These are phyloP conservation scores for Paedocypris micromegethes DNA, from an alignment of 2,797 vertebrate genomes.

Conservation along the genomic window DNA sequence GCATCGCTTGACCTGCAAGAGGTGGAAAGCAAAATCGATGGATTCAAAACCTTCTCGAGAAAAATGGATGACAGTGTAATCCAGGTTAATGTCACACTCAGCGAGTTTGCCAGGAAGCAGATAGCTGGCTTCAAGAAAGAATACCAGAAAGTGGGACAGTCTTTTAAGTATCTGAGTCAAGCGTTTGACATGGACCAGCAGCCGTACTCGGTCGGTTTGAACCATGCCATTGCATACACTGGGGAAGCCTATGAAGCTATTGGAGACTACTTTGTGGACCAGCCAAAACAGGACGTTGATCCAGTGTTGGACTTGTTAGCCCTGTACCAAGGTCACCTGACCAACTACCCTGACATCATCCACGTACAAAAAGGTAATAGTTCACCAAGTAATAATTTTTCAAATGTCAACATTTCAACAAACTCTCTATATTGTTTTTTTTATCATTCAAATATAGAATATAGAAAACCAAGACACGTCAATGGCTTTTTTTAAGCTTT, in stretches of 20 bases:
- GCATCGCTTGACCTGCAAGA: conserved; percentile 86
- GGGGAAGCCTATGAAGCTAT: conserved; percentile 88
- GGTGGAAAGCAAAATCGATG: conserved; percentile 90
- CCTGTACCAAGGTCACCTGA: conserved; percentile 94
- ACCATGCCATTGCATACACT: conserved; percentile 91
- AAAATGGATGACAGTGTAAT: conserved; percentile 93
- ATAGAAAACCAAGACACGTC: too few species aligned
- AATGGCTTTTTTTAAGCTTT: too few species aligned
- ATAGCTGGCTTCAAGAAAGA: conserved; percentile 95
- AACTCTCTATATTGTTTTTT: too few species aligned
- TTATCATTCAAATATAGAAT: too few species aligned
- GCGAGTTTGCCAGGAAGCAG: conserved; percentile 92
- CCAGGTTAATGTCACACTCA: conserved; percentile 85
- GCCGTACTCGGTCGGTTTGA: conserved; percentile 81
- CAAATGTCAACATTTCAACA: background rate
- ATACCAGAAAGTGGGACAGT: conserved; percentile 93
- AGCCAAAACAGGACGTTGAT: conserved; percentile 90
- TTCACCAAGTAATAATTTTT: background rate
- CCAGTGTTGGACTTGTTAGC: conserved; percentile 92
- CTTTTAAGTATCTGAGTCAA: conserved; percentile 87
- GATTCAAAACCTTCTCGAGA: conserved; percentile 91
- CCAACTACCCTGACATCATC: conserved; percentile 98
- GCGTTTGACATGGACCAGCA: conserved; percentile 97
- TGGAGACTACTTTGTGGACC: conserved; percentile 92
- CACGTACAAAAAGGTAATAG: conserved; percentile 96